Percentiles rank a stretch among this genome's conserved stretches.
Conservation (phyloP, 2,888 invertebrate species). For the Acanthacorydalis orientalis region DNA sequence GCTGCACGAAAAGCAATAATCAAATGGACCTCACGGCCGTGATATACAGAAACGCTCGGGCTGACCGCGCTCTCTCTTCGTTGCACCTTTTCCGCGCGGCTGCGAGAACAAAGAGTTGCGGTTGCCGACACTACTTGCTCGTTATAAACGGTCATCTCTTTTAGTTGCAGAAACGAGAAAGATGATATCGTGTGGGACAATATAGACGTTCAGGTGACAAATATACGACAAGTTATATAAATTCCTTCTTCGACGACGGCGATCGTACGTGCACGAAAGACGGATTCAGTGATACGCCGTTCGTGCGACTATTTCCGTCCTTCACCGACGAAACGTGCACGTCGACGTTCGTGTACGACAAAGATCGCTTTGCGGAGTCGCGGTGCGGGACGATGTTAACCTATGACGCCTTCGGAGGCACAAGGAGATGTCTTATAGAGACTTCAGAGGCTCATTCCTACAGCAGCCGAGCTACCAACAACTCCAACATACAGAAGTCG, state of each 20-base stretch:
- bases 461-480: constrained; percentile 5
- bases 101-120: no score
- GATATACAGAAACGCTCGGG: no score
- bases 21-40: no score
- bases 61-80: no score
- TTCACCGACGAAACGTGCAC: background rate
- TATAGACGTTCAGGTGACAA: background rate
- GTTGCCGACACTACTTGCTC: no score
- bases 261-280: background rate
- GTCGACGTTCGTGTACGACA: no score
- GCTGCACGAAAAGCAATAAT: no score
- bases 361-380: background rate
- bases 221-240: no score
- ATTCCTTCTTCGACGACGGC: background rate
- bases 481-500: constrained; percentile 3
- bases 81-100: no score
- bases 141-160: no score
- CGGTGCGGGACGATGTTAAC: background rate
- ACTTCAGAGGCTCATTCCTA: constrained; percentile 2
- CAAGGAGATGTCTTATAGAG: constrained; percentile 1
- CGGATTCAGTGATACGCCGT: background rate
- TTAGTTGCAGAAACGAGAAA: background rate
- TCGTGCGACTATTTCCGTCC: background rate
- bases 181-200: background rate
- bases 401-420: constrained; percentile 4